phyloP scores from a whole-genome alignment of 2,888 invertebrate species.

The Rhabditoides inermis region DNA sequence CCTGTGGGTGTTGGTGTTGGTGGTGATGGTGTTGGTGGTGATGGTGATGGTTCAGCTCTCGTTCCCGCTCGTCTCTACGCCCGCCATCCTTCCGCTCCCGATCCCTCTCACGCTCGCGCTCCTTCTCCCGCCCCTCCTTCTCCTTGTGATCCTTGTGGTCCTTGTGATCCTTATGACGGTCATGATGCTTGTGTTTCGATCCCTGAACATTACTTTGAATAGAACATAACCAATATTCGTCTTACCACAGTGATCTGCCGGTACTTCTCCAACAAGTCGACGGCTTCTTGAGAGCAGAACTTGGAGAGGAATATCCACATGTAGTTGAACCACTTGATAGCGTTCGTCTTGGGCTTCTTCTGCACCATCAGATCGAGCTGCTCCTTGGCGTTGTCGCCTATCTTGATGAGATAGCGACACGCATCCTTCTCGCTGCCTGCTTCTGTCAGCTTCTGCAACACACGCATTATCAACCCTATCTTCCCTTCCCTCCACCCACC shows the following conservation, averaged over 20 bases:
- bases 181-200: slow-evolving; percentile 14
- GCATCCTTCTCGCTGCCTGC: too few relatives aligned
- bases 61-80: too few relatives aligned
- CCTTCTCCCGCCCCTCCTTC: slow-evolving; percentile 4
- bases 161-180: slow-evolving; percentile 9
- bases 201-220: slow-evolving; percentile 4
- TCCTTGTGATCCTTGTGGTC: slow-evolving; percentile 4
- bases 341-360: slow-evolving; percentile 26
- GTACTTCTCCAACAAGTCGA: slow-evolving; percentile 17
- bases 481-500: slow-evolving; percentile 1
- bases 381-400: slow-evolving; percentile 27
- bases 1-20: neutral
- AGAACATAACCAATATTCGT: too few relatives aligned
- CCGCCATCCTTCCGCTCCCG: too few relatives aligned
- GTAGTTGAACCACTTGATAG: slow-evolving; percentile 34
- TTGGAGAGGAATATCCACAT: slow-evolving; percentile 46
- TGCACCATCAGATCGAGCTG: slow-evolving; percentile 11
- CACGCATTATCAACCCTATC: neutral
- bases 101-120: too few relatives aligned
- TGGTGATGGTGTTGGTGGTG: slow-evolving; percentile 6
- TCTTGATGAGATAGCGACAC: too few relatives aligned
- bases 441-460: too few relatives aligned
- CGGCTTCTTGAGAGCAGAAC: slow-evolving; percentile 32
- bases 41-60: slow-evolving; percentile 10
- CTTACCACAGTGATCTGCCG: slow-evolving; percentile 1